Evolutionary conservation across 1,140 invertebrate genomes (phyloP).

Genomic region (Caerostris darwini): DNA sequence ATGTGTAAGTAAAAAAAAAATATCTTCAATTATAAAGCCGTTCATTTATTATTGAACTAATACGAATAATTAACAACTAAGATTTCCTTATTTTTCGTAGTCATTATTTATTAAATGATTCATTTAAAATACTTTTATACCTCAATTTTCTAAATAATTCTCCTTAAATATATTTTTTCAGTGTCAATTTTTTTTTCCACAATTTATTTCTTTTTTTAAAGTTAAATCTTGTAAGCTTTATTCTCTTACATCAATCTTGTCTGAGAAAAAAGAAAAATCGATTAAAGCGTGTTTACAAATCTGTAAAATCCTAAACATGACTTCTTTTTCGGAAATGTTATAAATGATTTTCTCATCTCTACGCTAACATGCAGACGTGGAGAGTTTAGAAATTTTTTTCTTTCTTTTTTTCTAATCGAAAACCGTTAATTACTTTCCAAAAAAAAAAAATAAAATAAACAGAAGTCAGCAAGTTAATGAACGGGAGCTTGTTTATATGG

Average conservation of each 20-base stretch:
- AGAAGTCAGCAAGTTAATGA: conserved; percentile 35
- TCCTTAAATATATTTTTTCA: neutral
- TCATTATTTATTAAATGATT: no score
- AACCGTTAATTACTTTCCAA: conserved; percentile 48
- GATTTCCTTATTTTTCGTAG: no score
- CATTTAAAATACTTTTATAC: no score
- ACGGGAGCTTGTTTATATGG: neutral
- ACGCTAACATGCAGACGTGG: neutral
- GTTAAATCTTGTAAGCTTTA: neutral
- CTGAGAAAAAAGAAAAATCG: neutral
- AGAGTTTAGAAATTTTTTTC: neutral
- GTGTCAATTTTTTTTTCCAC: neutral
- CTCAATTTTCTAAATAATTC: neutral
- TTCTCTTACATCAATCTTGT: neutral
- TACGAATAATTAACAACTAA: no score
- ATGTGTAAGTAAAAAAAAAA: no score
- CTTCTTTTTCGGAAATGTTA: neutral
- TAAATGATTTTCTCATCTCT: neutral
- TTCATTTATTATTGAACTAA: no score
- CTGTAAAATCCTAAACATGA: neutral
- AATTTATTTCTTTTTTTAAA: neutral
- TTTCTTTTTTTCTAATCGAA: neutral
- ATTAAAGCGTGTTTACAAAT: neutral
- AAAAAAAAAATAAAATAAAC: neutral
- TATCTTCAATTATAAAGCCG: no score